Conservation (phyloP, 2,113 vertebrate genomes). For the Coreoperca whiteheadi region DNA sequence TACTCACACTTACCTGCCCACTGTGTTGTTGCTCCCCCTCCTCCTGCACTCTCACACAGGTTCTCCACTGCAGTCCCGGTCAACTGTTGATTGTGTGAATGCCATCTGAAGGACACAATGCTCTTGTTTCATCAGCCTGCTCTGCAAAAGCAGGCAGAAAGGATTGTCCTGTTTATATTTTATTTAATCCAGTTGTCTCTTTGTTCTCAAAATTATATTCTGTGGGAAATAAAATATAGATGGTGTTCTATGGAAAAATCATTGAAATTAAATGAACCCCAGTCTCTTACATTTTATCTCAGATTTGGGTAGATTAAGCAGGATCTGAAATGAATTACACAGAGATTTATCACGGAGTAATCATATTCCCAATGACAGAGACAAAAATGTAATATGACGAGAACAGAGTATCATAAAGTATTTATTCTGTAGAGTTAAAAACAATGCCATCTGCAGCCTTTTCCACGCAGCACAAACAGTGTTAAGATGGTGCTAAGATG, state of each 20-base stretch:
- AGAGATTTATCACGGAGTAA: conserved; percentile 30
- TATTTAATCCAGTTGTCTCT: conserved; percentile 18
- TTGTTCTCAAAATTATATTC: conserved; percentile 11
- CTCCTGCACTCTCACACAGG: conserved; percentile 9
- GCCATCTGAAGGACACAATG: conserved; percentile 65
- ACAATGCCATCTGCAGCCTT: conserved; percentile 41
- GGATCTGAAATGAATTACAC: conserved; percentile 11
- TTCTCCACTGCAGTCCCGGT: conserved; percentile 38
- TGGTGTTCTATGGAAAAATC: conserved; percentile 7
- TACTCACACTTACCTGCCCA: conserved; percentile 7
- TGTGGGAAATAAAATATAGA: conserved; percentile 8
- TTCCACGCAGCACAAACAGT: conserved; percentile 26
- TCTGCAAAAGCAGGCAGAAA: conserved; percentile 4
- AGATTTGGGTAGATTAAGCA: conserved; percentile 7
- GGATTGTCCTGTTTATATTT: conserved; percentile 21
- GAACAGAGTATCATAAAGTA: conserved; percentile 37
- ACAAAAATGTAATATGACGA: conserved; percentile 30
- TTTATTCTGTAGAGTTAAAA: conserved; percentile 41
- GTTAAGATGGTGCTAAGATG: conserved; percentile 42
- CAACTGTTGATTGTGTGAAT: conserved; percentile 61
- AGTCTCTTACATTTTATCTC: conserved; percentile 6
- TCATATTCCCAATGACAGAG: conserved; percentile 22
- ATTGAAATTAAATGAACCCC: conserved; percentile 7
- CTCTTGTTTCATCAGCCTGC: conserved; percentile 50
- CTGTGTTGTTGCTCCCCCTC: neutral